Evolutionary conservation across 2,888 invertebrate genomes (phyloP).

Genomic region (Hemithea aestivaria): DNA sequence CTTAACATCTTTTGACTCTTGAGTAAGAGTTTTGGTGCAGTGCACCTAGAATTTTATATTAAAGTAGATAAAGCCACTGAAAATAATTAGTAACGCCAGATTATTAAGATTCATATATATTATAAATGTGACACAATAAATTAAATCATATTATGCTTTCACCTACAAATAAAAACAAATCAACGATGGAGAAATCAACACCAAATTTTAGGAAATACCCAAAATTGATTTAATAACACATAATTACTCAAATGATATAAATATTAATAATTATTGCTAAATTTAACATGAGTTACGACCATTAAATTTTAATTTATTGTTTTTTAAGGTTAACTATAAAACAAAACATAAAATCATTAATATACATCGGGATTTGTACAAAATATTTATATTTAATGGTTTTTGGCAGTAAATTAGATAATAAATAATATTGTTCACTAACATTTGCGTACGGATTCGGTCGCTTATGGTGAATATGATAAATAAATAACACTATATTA

Average conservation of each 20-base stretch:
- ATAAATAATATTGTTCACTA: constrained; percentile 16
- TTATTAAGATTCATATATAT: too few relatives aligned
- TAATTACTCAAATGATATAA: constrained; percentile 1
- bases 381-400: constrained; percentile 19
- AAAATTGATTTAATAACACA: constrained; percentile 10
- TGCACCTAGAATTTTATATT: too few relatives aligned
- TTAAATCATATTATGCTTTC: too few relatives aligned
- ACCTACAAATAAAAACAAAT: too few relatives aligned
- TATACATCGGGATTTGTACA: constrained; percentile 16
- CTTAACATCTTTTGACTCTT: too few relatives aligned
- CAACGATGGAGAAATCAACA: neutral
- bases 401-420: constrained; percentile 13
- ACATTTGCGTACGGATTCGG: too few relatives aligned
- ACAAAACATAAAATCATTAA: constrained; percentile 15
- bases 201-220: constrained; percentile 2
- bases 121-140: too few relatives aligned
- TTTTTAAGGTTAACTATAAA: constrained; percentile 9
- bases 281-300: constrained; percentile 13
- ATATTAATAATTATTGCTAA: constrained; percentile 10
- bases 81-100: too few relatives aligned
- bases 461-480: too few relatives aligned
- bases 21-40: too few relatives aligned
- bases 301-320: constrained; percentile 14
- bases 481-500: too few relatives aligned
- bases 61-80: too few relatives aligned